Evolutionary conservation across 2,888 invertebrate species (phyloP), one percentile per base, ranked within the genome.

Genomic region (Papilio protenor): DNA sequence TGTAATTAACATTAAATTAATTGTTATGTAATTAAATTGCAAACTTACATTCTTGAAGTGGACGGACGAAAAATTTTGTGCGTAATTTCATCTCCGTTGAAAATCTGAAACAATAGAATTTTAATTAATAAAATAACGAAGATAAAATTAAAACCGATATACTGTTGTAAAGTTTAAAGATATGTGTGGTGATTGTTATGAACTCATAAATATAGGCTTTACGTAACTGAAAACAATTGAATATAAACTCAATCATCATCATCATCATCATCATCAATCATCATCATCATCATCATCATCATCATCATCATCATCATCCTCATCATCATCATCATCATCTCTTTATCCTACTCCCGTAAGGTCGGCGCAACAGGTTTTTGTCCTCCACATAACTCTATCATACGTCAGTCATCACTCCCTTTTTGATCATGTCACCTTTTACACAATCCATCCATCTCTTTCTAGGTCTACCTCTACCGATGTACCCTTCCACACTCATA

Each of bases 51-150:
- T 84, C 90, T 91, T 0, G 94, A 92, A 49, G 93, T 91, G 2
- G 95, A 94, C 2, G 95, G 94, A 47, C 94, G 89, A 84, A 94
- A 95, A 33, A 94, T 85, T 84, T 94, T 95, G 83, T 94, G 95
- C 78, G 92, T 94, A 87, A 94, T 92, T 82, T 90, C 90, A 71
- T 84, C 87, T 70, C 90, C 90, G 75, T 89, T 90, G 77, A 88
- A 88, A 75, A 85, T 86, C 95, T 95, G 94, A 59, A 94, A 94
- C 88, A 92, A 93, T 66, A n/a, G n/a, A 8, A 12, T 66, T 16
- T 6, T 27, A 81, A 81, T 82, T 45, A 45, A 23, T 40, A n/a
- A 64, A 16, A 0, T 52, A 33, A 64, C 40, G 2, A 21, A 12
- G 12, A 23, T 47, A 1, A 49, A 18, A 70, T 84, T 79, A 77